A percentile compares a stretch with the other conserved stretches of the same genome.
Conservation (phyloP, 2,797 vertebrate species). For the Garrulus glandarius region DNA sequence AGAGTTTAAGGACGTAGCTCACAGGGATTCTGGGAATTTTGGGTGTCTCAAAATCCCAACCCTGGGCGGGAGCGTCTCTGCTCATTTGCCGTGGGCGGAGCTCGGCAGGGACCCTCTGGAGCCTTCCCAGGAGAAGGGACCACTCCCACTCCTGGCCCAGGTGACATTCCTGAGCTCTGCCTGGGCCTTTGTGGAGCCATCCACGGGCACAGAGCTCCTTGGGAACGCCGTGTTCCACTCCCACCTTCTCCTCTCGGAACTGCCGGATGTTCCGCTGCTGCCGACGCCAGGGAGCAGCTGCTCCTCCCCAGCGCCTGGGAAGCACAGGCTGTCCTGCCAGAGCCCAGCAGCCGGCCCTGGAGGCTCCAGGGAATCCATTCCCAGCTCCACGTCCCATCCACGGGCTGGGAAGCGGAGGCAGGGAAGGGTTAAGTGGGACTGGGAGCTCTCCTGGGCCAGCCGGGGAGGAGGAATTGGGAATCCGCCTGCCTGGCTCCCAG, state of each 20-base stretch:
- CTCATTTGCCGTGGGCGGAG: neutral
- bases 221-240: accelerated
- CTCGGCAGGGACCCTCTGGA: neutral
- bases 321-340: neutral
- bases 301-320: neutral
- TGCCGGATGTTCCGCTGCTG: neutral
- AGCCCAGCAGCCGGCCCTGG: no score
- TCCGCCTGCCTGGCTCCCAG: neutral
- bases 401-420: neutral
- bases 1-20: no score
- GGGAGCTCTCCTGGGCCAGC: neutral
- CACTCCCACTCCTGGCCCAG: neutral
- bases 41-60: neutral
- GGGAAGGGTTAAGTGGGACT: neutral
- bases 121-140: neutral
- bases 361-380: neutral
- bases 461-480: neutral
- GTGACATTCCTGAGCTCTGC: neutral
- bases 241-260: neutral
- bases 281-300: neutral
- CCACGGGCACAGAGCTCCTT: accelerated
- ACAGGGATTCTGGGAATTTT: neutral
- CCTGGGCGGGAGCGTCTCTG: neutral
- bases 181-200: neutral
- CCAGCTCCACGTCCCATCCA: accelerated